Evolutionary conservation across 2,888 invertebrate genomes (phyloP), one percentile per base, ranked within the genome.

Genomic region (Drosophila tanythrix): DNA sequence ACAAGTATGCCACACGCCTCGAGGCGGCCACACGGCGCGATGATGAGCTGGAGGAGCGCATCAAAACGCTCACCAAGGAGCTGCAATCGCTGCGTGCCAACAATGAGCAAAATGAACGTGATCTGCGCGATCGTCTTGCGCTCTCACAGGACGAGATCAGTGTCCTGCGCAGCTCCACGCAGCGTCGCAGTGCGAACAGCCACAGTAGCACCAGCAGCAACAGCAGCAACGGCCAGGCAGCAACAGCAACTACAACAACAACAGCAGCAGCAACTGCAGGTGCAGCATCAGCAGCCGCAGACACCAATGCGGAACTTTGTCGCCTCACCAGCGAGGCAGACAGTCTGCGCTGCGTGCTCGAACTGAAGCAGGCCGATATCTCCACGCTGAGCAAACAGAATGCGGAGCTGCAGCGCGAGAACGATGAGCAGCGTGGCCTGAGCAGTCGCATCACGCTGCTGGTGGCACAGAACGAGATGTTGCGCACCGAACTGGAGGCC

Each of bases 261-360:
- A 81, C 5, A 70, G 66, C 66, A 58, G 10, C 35, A 35, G 6
- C 31, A 8, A 15, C 7, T 2, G 21, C 15, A 29, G 29, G 4
- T 69, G 69, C 52, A 15, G 46, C 4, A n/a, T 11, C 18, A 67
- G 68, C 62, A 71, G 88, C 27, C 8, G 61, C 57, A n/a, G 75
- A 79, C 7, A 68, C 65, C 55, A 74, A 46, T 38, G 77, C 77
- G 0, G 87, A 92, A 43, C 52, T 92, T 15, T 86, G 84, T 92
- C 91, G 95, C 85, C 84, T 96, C 48, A 94, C 95, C 83, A 96
- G 95, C 71, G 96, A 97, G 93, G 96, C 96, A 2, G 96, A 96
- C 82, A 98, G 98, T 25, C 94, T 99, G 72, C 95, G 97, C 76
- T 96, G 96, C 43, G 98, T 99, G 4, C 94, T 99, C 71, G 98